Conservation (phyloP, 2,888 invertebrate species). For the Lasioglossum leucozonium region DNA sequence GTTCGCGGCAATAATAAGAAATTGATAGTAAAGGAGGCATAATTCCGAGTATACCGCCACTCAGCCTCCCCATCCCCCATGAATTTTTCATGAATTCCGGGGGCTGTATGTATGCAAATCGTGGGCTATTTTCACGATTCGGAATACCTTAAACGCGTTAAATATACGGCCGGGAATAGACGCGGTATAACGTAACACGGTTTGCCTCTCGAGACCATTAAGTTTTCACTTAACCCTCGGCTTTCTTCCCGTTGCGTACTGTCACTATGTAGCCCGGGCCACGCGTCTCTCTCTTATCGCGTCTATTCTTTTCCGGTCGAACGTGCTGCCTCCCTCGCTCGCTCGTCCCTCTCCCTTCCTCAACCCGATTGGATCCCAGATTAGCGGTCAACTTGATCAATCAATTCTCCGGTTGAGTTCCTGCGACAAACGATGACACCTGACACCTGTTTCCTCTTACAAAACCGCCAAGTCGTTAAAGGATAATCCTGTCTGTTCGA, state of each 20-base stretch:
- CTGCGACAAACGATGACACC: not conserved
- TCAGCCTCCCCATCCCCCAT: constrained; percentile 78
- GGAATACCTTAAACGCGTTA: constrained; percentile 81
- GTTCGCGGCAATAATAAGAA: constrained; percentile 75
- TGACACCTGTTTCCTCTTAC: not conserved
- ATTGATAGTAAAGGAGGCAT: constrained; percentile 80
- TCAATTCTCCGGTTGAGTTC: not conserved
- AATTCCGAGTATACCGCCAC: constrained; percentile 78
- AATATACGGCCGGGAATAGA: constrained; percentile 79
- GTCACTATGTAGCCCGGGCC: constrained; percentile 16
- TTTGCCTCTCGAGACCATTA: constrained; percentile 79
- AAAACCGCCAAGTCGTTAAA: not conserved
- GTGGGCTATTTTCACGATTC: constrained; percentile 80
- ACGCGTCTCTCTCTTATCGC: constrained; percentile 14
- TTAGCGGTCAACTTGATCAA: not conserved
- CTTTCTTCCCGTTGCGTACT: constrained; percentile 47
- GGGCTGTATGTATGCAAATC: constrained; percentile 83
- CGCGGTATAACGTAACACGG: constrained; percentile 78
- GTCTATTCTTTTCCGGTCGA: not conserved
- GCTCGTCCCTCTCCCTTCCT: too few relatives aligned
- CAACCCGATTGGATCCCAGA: not conserved
- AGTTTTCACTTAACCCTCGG: constrained; percentile 76
- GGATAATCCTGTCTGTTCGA: not conserved
- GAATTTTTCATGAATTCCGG: constrained; percentile 82
- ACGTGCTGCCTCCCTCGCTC: not conserved